Evolutionary conservation across 1,140 invertebrate species (phyloP), one percentile per base, ranked within the genome.

Genomic region (Sesamia nonagrioides): DNA sequence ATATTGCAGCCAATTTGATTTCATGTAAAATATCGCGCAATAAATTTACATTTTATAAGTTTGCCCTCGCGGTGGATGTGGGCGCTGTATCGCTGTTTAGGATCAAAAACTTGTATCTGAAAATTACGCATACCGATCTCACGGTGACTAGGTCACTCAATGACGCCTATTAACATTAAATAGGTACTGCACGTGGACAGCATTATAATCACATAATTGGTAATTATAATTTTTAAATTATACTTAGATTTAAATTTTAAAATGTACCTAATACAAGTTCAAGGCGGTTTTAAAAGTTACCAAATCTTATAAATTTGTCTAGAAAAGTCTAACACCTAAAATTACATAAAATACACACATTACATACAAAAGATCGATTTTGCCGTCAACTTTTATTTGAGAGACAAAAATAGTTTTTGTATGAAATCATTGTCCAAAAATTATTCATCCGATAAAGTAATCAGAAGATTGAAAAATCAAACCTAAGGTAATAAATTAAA

Each of bases 1-100:
- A 89, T 90, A 88, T 88, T 88, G 88, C 86, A 88, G 86, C 87
- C 89, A 91, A 91, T 92, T 89, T 92, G 90, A 91, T 90, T 93
- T 93, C 91, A 94, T 93, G 90, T 92, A 94, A 93, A 95, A 93
- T 89, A 92, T 93, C 89, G 87, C 82, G 88, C 90, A 87, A 92
- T 95, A 94, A 93, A 95, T 93, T 92, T 93, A 93, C 92, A 94
- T 94, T 93, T 95, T 94, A 94, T 89, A 89, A 92, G 56, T 86
- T 85, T 68, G 78, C 85, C 79, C 81, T 90, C 84, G 83, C 84
- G 82, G 84, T 61, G 82, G 68, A 78, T 83, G 84, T 81, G 82
- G 80, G 79, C 83, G 73, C 84, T 80, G 81, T 92, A 92, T 92
- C 90, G 90, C 86, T 86, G 87, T 91, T 88, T 86, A 86, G 85